Conservation (phyloP, 1,140 invertebrate genomes). For the Trichogramma pretiosum region DNA sequence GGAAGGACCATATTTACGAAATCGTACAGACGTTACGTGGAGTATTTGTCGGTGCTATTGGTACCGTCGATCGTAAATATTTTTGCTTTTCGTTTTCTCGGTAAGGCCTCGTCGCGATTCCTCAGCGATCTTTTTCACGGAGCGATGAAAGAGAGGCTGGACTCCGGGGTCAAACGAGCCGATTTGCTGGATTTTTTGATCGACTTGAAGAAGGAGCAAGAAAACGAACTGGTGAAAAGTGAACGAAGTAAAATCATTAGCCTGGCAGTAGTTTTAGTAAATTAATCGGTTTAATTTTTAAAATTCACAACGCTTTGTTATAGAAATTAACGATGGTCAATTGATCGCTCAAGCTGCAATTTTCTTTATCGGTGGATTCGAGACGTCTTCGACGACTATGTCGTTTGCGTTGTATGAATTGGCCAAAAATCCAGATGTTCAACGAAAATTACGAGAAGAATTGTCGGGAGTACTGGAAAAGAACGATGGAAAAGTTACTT, state of each 20-base stretch:
- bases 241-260: too few relatives aligned
- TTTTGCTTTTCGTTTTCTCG: too few relatives aligned
- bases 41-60: conserved; percentile 19
- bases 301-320: too few relatives aligned
- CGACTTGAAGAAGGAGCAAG: background rate
- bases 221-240: background rate
- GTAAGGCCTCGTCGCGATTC: conserved; percentile 19
- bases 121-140: conserved; percentile 26
- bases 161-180: conserved; percentile 22
- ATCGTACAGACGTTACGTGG: conserved; percentile 33
- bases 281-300: too few relatives aligned
- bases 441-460: conserved; percentile 46
- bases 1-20: conserved; percentile 42
- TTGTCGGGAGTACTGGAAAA: conserved; percentile 38
- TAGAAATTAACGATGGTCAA: too few relatives aligned
- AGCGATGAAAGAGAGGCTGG: conserved; percentile 27
- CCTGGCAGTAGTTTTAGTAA: background rate
- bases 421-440: conserved; percentile 49
- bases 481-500: conserved; percentile 37
- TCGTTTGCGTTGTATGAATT: conserved; percentile 48
- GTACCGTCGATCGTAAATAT: too few relatives aligned
- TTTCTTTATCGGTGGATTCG: conserved; percentile 58
- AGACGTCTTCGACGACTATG: conserved; percentile 49
- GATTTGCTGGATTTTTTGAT: background rate
- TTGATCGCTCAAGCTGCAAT: conserved; percentile 53